Base-by-base conservation (phyloP, 1,140 invertebrate genomes). In the Limonius californicus region DNA sequence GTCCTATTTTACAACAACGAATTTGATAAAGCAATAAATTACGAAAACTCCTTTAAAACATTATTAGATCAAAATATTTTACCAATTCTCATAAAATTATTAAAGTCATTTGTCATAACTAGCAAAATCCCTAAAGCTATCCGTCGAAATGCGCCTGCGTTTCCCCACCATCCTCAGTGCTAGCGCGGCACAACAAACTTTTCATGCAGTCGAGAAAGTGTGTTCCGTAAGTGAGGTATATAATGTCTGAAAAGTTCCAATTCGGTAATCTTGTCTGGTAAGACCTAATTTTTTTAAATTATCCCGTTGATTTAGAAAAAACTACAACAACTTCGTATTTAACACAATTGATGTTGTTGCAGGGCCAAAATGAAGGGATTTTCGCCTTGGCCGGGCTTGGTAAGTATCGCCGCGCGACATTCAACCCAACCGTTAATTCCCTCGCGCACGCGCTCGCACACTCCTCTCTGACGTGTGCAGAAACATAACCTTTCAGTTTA, bases 361-460 rank as follows among this genome's bases (percentile, higher is more conserved):
- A 94, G 92, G 92, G 92, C 92, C 16, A 94, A 94, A 84, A 95
- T 95, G 92, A 95, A 94, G 83, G 91, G 92, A 72, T 96, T 92
- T 81, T 90, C 91, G 62, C 90, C 91, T 63, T 96, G 93, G 93
- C 92, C 93, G 42, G 92, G 89, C 78, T 89, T 90, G 85, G 92
- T 95, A 85, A 89, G 89, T 86, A 70, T 74, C 68, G 55, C 54
- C 64, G 70, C 62, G 69, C 68, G 57, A 68, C 57, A 71, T 69
- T 71, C 64, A 69, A 68, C 64, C 62, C 61, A 68, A 74, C 72
- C 67, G 71, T 70, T 73, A 73, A 62, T 70, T 65, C 63, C 65
- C 65, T n/a, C 2, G 67, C 66, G 65, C 68, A 61, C 65, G 62
- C 61, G 54, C 47, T 55, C 27, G 50, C 35, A 9, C 59, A 19